phyloP scores from a whole-genome alignment of 2,797 vertebrate species.

The Tangara arthus region DNA sequence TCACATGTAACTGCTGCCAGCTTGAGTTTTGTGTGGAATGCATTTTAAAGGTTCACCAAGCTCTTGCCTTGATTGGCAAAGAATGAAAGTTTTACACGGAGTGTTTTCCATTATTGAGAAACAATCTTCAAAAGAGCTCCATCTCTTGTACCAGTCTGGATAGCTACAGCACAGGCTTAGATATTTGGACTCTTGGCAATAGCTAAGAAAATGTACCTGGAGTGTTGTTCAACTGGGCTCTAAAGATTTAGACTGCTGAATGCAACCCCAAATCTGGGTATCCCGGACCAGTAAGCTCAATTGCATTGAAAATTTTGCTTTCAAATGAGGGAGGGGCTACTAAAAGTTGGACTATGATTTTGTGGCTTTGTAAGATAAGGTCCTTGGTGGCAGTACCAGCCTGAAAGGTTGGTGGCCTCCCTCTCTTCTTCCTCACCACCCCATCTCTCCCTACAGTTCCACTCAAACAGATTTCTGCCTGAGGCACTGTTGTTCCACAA shows the following conservation, averaged over 20 bases:
- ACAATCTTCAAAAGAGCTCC: background rate
- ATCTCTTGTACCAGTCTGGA: background rate
- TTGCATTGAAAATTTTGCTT: background rate
- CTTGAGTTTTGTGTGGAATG: background rate
- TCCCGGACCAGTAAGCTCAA: background rate
- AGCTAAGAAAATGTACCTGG: background rate
- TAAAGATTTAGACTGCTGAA: background rate
- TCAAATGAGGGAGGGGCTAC: background rate
- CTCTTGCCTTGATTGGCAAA: background rate
- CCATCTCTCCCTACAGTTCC: fast-evolving
- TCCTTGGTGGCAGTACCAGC: background rate
- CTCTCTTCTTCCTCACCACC: background rate
- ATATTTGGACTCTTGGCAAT: background rate
- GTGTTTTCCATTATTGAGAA: background rate
- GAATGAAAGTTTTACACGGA: background rate
- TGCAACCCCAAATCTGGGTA: background rate
- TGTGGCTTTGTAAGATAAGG: too few species aligned
- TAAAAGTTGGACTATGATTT: background rate
- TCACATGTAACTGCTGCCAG: background rate
- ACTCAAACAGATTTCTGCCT: background rate
- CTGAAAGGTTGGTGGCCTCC: fast-evolving
- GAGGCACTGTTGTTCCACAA: background rate
- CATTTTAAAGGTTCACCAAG: background rate
- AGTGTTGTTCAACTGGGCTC: too few species aligned
- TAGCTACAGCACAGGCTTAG: fast-evolving